Conservation (phyloP, 2,113 vertebrate species). For the Ciconia boyciana region DNA sequence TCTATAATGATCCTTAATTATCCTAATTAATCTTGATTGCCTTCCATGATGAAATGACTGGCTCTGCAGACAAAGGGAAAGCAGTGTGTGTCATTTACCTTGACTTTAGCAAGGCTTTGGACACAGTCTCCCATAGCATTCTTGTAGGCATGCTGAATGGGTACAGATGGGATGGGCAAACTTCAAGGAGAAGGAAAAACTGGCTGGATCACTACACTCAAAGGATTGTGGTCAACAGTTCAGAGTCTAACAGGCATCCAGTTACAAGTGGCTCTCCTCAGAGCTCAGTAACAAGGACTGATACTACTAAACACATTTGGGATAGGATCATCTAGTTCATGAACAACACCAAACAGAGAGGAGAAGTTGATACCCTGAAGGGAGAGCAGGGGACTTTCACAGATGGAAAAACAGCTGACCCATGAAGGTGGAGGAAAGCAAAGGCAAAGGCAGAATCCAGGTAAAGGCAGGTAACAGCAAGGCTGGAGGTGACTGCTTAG, state of each 20-base stretch:
- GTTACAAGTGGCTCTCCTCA: not conserved
- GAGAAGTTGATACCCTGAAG: not conserved
- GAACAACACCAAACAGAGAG: not conserved
- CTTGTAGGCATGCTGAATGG: not conserved
- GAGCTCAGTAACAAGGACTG: not conserved
- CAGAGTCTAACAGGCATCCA: not conserved
- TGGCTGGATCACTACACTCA: not conserved
- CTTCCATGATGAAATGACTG: not conserved
- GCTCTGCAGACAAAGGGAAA: constrained; percentile 9
- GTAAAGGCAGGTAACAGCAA: not conserved
- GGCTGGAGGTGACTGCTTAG: not conserved
- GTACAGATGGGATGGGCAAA: not conserved
- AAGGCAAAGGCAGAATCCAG: not conserved
- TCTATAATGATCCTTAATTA: constrained; percentile 62
- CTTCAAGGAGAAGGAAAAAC: not conserved
- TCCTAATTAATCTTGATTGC: constrained; percentile 58
- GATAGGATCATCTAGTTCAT: not conserved
- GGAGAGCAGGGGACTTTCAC: not conserved
- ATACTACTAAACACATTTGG: not conserved
- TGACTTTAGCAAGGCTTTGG: not conserved
- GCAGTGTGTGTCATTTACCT: not conserved
- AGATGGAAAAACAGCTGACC: not conserved
- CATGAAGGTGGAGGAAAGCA: not conserved
- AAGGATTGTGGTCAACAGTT: not conserved
- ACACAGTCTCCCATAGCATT: not conserved